Base-by-base conservation (phyloP, 2,797 vertebrate genomes). In the Craterocephalus amniculus region DNA sequence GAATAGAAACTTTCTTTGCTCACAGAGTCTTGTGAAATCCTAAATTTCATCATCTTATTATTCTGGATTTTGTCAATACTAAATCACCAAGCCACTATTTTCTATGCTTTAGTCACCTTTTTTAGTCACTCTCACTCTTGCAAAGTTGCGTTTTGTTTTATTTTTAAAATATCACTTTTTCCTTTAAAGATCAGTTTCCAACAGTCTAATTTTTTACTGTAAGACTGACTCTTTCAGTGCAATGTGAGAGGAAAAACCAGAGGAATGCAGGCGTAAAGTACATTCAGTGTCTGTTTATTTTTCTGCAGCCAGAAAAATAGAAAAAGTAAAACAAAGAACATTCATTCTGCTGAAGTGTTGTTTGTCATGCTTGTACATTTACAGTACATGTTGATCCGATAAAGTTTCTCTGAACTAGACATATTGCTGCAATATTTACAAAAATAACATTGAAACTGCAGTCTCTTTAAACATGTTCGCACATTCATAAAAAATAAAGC, bases 221-320 rank as follows among this genome's bases (percentile, higher is more conserved):
- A 43, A 6, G 40, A 43, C 5, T 16, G 40, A 16, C 4, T 43
- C 40, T 16, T 8, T n/a, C 6, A 48, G 40, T 43, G 40, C 16
- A 57, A 58, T 12, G 16, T 48, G 43, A 22, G 36, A 11, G 29
- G 3, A 57, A 49, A 8, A 14, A 6, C 9, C 13, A 24, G 51
- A 29, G 29, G 3, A 63, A 56, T 8, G 54, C 18, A 43, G 29
- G n/a, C 69, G 68, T 62, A 54, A 83, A 74, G 69, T 90, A 92
- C 87, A 93, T 92, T 91, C 87, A 91, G 89, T 93, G 89, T 92
- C 86, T 74, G 70, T 93, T 94, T 93, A 90, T 93, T 93, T 92
- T 89, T 91, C 89, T 86, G 86, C 80, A 84, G 75, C 67, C 85
- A 93, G 86, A 92, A 91, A 92, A 92, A 92, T 89, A 86, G 82